Evolutionary conservation across 2,113 vertebrate genomes (phyloP).

Genomic region (Xyliphius kryptos): DNA sequence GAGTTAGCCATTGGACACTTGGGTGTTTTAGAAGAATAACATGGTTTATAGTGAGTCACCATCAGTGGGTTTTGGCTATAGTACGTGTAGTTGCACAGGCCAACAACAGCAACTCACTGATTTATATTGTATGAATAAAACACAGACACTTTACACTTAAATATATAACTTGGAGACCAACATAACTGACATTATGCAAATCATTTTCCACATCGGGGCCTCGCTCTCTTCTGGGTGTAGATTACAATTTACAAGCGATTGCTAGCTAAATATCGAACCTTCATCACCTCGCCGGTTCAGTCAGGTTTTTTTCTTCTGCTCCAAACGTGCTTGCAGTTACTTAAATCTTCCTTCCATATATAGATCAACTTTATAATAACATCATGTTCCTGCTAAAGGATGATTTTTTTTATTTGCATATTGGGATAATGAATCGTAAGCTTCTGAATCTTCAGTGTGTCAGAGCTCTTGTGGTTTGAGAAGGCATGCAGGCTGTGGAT

Average conservation of each 20-base stretch:
- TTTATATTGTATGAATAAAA: slow-evolving; percentile 25
- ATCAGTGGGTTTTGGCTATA: slow-evolving; percentile 30
- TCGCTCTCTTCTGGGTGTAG: slow-evolving; percentile 7
- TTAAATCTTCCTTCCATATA: slow-evolving; percentile 4
- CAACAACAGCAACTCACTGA: slow-evolving; percentile 30
- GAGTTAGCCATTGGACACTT: slow-evolving; percentile 40
- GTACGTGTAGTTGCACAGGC: slow-evolving; percentile 1
- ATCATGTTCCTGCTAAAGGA: slow-evolving; percentile 3
- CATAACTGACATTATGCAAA: slow-evolving; percentile 29
- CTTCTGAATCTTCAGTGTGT: no score
- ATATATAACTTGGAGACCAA: slow-evolving; percentile 29
- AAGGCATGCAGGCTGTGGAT: no score
- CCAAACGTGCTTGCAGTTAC: slow-evolving; percentile 21
- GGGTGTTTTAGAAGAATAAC: slow-evolving; percentile 38
- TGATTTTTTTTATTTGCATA: slow-evolving; percentile 11
- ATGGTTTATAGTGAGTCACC: slow-evolving; percentile 32
- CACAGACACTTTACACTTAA: slow-evolving; percentile 19
- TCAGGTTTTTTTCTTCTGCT: slow-evolving; percentile 23
- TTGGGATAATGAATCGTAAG: slow-evolving; percentile 14
- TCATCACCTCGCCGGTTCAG: slow-evolving; percentile 18
- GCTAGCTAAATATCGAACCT: slow-evolving; percentile 13
- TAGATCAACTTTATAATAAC: slow-evolving; percentile 20
- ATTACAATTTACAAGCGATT: slow-evolving; percentile 28
- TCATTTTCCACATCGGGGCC: slow-evolving; percentile 23
- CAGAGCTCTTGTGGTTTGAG: no score